phyloP scores from a whole-genome alignment of 2,113 vertebrate genomes.

The Pachycephala philippinensis region DNA sequence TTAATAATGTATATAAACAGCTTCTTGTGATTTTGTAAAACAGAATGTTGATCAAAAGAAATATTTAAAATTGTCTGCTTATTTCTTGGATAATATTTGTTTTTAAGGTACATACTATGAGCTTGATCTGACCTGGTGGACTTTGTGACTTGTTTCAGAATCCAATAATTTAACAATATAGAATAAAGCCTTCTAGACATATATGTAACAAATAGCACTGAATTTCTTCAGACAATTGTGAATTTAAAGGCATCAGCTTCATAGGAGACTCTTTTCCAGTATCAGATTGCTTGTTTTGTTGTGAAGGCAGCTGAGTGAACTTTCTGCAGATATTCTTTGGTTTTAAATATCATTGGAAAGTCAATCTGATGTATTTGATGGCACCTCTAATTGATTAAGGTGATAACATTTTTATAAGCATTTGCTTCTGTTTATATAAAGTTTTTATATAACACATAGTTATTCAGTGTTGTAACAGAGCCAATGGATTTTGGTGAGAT shows the following conservation, averaged over 20 bases:
- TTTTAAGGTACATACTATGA: background rate
- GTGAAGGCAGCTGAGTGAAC: background rate
- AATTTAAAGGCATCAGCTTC: background rate
- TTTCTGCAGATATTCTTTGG: background rate
- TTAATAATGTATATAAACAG: background rate
- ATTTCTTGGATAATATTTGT: background rate
- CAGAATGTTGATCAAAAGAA: background rate
- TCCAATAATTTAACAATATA: background rate
- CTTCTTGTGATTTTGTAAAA: background rate
- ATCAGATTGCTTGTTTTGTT: background rate
- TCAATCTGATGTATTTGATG: background rate
- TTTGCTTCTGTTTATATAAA: background rate
- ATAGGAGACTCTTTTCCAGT: background rate
- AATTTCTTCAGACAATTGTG: background rate
- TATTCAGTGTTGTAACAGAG: background rate
- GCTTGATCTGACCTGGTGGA: background rate
- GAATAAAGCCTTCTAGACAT: background rate
- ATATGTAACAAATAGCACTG: background rate
- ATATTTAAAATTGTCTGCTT: background rate
- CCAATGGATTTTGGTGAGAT: background rate
- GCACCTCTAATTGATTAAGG: background rate
- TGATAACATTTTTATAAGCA: background rate
- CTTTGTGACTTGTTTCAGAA: background rate
- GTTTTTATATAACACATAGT: background rate
- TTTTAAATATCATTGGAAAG: background rate